These are phyloP conservation scores for Nycteola revayana DNA, from an alignment of 2,888 invertebrate genomes.

Conservation along the genomic window DNA sequence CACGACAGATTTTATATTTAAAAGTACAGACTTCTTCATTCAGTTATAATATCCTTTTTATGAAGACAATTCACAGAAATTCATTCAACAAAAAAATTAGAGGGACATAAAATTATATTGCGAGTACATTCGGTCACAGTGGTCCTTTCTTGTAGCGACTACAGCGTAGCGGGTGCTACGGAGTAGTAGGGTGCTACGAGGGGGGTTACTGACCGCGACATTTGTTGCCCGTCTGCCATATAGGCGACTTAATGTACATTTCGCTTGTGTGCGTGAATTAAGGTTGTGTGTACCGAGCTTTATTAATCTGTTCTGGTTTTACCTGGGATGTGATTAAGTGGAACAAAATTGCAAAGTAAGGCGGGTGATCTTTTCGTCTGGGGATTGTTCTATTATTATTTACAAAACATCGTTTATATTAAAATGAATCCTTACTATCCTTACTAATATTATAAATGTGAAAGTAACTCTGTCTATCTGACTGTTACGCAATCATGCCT, in stretches of 20 bases:
- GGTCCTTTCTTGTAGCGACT: constrained; percentile 38
- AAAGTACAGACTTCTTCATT: too few species aligned
- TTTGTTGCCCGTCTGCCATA: constrained; percentile 70
- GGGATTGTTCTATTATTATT: too few species aligned
- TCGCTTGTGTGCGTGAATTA: constrained; percentile 27
- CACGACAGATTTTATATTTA: too few species aligned
- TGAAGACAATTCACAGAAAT: too few species aligned
- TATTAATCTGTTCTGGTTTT: constrained; percentile 32
- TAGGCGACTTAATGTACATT: constrained; percentile 45
- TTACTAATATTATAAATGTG: too few species aligned
- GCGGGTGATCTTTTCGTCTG: too few species aligned
- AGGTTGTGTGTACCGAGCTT: constrained; percentile 22
- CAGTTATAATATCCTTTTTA: too few species aligned
- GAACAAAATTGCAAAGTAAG: not conserved
- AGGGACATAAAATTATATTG: constrained; percentile 32
- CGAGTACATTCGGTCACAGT: constrained; percentile 29
- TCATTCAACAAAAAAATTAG: too few species aligned
- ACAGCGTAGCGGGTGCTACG: constrained; percentile 27
- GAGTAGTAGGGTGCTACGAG: constrained; percentile 34
- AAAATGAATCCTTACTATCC: too few species aligned
- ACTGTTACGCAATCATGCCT: too few species aligned
- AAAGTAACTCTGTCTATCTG: too few species aligned
- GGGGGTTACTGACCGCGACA: constrained; percentile 74
- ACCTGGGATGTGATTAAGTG: constrained; percentile 15
- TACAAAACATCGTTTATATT: too few species aligned